phyloP scores from a whole-genome alignment of 2,113 vertebrate genomes.

The Parus major region DNA sequence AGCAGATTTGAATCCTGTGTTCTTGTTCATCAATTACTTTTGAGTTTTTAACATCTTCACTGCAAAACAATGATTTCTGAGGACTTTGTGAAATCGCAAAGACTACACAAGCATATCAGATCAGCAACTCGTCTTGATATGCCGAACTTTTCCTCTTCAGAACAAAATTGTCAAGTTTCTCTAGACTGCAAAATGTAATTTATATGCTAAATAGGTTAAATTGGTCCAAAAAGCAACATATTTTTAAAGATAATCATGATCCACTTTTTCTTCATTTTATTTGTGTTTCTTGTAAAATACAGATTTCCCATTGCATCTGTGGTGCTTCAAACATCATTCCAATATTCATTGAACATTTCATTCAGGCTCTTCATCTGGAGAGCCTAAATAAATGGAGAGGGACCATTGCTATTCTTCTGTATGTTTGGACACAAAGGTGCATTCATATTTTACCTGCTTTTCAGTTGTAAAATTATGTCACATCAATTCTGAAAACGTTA shows the following conservation, averaged over 20 bases:
- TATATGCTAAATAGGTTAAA: not conserved
- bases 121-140: not conserved
- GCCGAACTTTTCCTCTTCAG: not conserved
- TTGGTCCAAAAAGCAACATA: not conserved
- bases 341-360: not conserved
- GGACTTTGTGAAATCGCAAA: not conserved
- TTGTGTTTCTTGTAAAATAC: not conserved
- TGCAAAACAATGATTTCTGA: not conserved
- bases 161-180: not conserved
- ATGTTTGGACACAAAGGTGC: not conserved
- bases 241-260: not conserved
- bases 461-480: not conserved
- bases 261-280: not conserved
- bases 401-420: not conserved
- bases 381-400: not conserved
- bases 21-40: not conserved
- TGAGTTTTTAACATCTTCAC: not conserved
- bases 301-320: not conserved
- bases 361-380: not conserved
- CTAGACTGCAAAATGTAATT: not conserved
- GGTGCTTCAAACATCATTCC: not conserved
- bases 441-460: not conserved
- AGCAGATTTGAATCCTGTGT: not conserved
- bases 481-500: not conserved
- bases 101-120: rapidly evolving